Evolutionary conservation across 2,888 invertebrate genomes (phyloP), one percentile per base, ranked within the genome.

Genomic region (Allygus modestus): DNA sequence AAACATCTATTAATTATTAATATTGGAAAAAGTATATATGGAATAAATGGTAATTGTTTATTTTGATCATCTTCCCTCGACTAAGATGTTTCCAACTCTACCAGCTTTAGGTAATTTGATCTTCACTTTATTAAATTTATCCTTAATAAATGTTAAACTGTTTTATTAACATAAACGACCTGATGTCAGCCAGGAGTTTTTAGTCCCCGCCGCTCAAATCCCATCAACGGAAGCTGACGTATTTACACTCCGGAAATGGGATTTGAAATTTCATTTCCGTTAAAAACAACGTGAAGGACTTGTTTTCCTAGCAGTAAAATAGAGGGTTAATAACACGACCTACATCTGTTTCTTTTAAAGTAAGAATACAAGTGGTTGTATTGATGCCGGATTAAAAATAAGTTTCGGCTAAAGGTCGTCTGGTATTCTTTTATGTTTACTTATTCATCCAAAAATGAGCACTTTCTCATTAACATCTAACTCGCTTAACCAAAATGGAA

Each of bases 261-360:
- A 65, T 65, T 65, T 65, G 65, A 65, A 65, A 65, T 65, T 65
- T 65, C 65, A 65, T 65, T 65, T 65, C 65, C 65, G 65, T 65
- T 65, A 1, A 65, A 65, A 65, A 65, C 65, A 65, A 28, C 65
- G 31, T 20, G 15, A 65, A 31, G 65, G 17, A 65, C 65, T 1
- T 9, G n/a, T 54, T 65, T 31, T 65, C 23, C 65, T 31, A 65
- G 65, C 17, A 23, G 20, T 54, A 17, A 2, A 46, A 7, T 46
- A 12, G 7, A 46, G 46, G 1, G 12, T 15, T 46, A 46, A 11
- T 46, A 46, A 11, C 37, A 7, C 37, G 37, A n/a, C n/a, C n/a
- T n/a, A n/a, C 37, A 11, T 37, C 11, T 15, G 17, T 15, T 46
- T 46, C 12, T 46, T 46, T 15, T 9, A 15, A 15, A 46, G 1